Evolutionary conservation across 2,113 vertebrate species (phyloP), one percentile per base, ranked within the genome.

Genomic region (Zapornia atra): DNA sequence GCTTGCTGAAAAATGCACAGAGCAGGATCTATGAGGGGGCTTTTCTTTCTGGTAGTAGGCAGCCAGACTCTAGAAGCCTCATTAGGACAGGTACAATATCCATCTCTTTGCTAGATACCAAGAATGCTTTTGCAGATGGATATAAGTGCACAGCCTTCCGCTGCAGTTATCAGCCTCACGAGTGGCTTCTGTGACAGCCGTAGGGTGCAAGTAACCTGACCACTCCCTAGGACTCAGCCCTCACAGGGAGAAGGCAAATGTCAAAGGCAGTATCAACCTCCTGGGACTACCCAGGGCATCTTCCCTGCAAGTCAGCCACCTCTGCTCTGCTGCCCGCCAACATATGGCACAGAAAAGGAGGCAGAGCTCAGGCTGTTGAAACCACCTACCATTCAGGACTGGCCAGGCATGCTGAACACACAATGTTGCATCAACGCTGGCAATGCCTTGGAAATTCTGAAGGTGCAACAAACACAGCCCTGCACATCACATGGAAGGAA

Each of bases 321-420:
- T 63, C 56, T 1, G 2, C 9, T 60, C 33, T 44, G 56, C 57
- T 3, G 5, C 28, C 63, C 7, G 14, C 12, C 68, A 54, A 21
- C 9, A 64, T 5, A 9, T 0, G 3, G 82, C 68, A 80, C 21
- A 65, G n/a, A n/a, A 20, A 57, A 17, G 4, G 0, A 1, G 34
- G 72, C 61, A 91, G 70, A 69, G 36, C 69, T 64, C 63, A 22
- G 40, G 69, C 18, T 78, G 31, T 10, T 51, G 34, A 57, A 66
- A 50, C 42, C 36, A 53, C 19, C 42, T 17, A 10, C 28, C 16
- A 33, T 29, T 42, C 64, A 70, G 46, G 56, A 53, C 15, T 8
- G 26, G 17, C 25, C 78, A 78, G 46, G 48, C 48, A 63, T 5
- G 33, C 53, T 8, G 29, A 82, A 25, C 2, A 51, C 17, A 29